Conservation (phyloP, 2,797 vertebrate species). For the Rousettus madagascariensis region DNA sequence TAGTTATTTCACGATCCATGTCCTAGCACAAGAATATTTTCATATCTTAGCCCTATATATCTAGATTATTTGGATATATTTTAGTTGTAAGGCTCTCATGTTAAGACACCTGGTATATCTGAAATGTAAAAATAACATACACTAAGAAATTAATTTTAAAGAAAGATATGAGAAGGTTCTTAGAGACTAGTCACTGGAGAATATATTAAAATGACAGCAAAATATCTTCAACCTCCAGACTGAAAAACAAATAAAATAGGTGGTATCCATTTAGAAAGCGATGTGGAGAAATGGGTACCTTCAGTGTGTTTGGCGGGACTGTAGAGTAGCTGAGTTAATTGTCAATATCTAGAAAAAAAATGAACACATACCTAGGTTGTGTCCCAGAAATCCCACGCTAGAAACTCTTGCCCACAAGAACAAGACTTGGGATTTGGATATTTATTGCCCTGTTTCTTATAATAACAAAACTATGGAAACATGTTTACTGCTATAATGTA, state of each 20-base stretch:
- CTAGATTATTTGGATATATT: not conserved
- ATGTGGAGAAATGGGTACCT: not conserved
- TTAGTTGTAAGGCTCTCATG: not conserved
- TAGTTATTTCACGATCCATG: not conserved
- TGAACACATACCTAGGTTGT: no score
- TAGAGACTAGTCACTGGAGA: not conserved
- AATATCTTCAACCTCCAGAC: not conserved
- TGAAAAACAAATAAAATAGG: not conserved
- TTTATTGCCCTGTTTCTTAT: not conserved
- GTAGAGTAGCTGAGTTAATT: not conserved
- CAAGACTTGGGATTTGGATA: not conserved
- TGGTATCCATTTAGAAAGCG: not conserved
- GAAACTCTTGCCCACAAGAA: not conserved
- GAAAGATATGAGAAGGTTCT: not conserved
- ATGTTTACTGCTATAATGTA: not conserved
- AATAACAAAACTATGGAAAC: not conserved
- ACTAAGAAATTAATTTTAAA: not conserved
- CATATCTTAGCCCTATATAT: not conserved
- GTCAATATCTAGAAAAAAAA: not conserved
- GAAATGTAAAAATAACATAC: slow-evolving; percentile 25
- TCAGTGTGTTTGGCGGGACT: not conserved
- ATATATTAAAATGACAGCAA: not conserved
- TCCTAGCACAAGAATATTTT: not conserved
- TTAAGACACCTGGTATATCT: not conserved
- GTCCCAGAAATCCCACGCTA: not conserved